Evolutionary conservation across 1,140 invertebrate species (phyloP), one percentile per base, ranked within the genome.

Genomic region (Ruditapes philippinarum): DNA sequence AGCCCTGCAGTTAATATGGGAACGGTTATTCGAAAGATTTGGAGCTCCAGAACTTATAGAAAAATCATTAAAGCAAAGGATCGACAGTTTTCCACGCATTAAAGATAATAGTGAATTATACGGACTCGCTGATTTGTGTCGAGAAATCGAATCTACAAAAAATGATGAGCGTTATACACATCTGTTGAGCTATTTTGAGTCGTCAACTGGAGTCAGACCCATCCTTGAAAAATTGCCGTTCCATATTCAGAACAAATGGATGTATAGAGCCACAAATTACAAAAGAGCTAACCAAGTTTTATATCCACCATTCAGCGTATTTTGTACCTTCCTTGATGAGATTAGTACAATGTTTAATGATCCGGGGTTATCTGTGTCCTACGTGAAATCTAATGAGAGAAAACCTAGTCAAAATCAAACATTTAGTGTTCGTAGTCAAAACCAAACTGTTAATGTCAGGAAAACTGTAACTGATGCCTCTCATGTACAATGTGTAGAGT

Each of bases 241-340:
- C 14, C 38, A 73, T 49, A 40, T 90, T 9, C 90, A 92, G 33
- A 79, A 88, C 28, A 92, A 90, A 62, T 92, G 90, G 91, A 88
- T 83, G 38, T 25, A 7, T 45, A 51, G 49, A 14, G 88, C 84
- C 25, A 60, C 51, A 25, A 62, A 51, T n/a, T 92, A 91, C 62
- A 92, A 91, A 42, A 45, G 62, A 51, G 73, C 14, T 19, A 25
- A 90, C 25, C 36, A 42, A 33, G 80, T 76, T 22, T n/a, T 33
- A 17, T 91, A 82, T 76, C 89, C 89, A n/a, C 89, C 79, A n/a
- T 87, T 91, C 70, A 25, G 33, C 11, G 31, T n/a, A 1, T 90
- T 90, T 60, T 14, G 12, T 33, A 19, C 60, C 14, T 81, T 81
- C n/a, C 11, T 81, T 33, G 17, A 40, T 12, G 79, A 62, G 4